A percentile compares a stretch with the other conserved stretches of the same genome.
phyloP scores from a whole-genome alignment of 2,888 invertebrate species.

The Drosophila quinaria region DNA sequence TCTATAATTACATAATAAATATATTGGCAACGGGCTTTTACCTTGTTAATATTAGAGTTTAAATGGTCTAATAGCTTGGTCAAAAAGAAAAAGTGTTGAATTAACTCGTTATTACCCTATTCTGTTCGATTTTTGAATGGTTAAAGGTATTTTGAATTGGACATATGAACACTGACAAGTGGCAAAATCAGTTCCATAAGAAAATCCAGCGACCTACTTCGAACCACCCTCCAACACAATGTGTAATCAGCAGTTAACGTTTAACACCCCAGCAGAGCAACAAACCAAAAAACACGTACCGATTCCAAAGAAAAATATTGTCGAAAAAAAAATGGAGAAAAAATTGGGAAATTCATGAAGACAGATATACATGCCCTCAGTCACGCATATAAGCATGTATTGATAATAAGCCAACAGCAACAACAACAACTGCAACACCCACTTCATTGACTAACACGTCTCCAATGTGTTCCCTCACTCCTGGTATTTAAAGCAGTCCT shows the following conservation, averaged over 20 bases:
- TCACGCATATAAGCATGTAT: constrained; percentile 21
- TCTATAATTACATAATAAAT: no score
- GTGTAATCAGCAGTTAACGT: constrained; percentile 77
- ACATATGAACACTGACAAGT: constrained; percentile 45
- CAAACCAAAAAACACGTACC: constrained; percentile 64
- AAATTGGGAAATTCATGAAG: constrained; percentile 60
- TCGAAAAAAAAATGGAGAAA: constrained; percentile 19
- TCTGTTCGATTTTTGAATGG: background rate
- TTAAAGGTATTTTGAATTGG: background rate
- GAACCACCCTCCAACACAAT: constrained; percentile 52
- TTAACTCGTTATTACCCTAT: background rate
- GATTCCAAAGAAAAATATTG: constrained; percentile 18
- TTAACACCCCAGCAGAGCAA: constrained; percentile 64
- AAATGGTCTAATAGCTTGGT: no score
- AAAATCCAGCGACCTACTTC: background rate
- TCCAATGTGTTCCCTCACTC: constrained; percentile 28
- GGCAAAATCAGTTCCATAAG: constrained; percentile 52
- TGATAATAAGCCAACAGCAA: constrained; percentile 61
- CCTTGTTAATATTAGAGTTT: no score
- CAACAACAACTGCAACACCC: constrained; percentile 32
- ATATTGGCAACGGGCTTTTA: no score
- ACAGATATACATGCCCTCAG: constrained; percentile 51
- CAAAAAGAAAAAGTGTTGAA: no score
- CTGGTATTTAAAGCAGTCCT: constrained; percentile 36
- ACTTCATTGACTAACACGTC: constrained; percentile 63